Percentiles rank a stretch among this genome's conserved stretches.
Conservation (phyloP, 2,113 vertebrate genomes). For the Callionymus lyra region DNA sequence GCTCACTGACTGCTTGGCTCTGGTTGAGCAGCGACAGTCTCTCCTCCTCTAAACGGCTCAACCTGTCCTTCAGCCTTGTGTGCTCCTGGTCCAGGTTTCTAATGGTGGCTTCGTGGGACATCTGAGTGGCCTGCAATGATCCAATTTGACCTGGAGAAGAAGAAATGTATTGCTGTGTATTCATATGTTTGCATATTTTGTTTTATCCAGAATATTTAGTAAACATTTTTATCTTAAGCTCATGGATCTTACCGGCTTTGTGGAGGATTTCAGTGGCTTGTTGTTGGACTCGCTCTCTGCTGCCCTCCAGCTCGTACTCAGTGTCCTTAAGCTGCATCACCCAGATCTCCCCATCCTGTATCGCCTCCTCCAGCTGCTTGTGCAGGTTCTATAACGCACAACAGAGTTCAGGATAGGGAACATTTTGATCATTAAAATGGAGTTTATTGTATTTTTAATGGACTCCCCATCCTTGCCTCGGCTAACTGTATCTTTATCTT, state of each 20-base stretch:
- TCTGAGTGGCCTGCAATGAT: slow-evolving; percentile 89
- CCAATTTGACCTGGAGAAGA: slow-evolving; percentile 83
- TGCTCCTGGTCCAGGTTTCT: slow-evolving; percentile 90
- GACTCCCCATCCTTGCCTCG: too few relatives aligned
- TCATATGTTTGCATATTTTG: too few relatives aligned
- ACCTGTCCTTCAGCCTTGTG: slow-evolving; percentile 78
- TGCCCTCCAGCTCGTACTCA: slow-evolving; percentile 85
- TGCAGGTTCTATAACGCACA: slow-evolving; percentile 77
- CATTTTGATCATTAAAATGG: neutral
- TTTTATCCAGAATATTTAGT: too few relatives aligned
- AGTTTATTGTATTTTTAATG: too few relatives aligned
- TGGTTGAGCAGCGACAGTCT: slow-evolving; percentile 79
- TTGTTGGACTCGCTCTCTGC: slow-evolving; percentile 85
- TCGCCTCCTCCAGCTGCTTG: slow-evolving; percentile 89
- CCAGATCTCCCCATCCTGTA: slow-evolving; percentile 85
- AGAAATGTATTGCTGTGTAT: neutral
- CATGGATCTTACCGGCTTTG: slow-evolving; percentile 76
- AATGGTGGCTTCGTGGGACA: slow-evolving; percentile 91
- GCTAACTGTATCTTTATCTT: too few relatives aligned
- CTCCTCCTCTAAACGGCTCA: slow-evolving; percentile 84
- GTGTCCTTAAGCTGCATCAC: slow-evolving; percentile 92
- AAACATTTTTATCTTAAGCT: too few relatives aligned
- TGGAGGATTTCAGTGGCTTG: slow-evolving; percentile 90
- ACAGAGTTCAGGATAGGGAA: too few relatives aligned
- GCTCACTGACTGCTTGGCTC: slow-evolving; percentile 78